Evolutionary conservation across 2,888 invertebrate species (phyloP), one percentile per base, ranked within the genome.

Genomic region (Drosophila eohydei): DNA sequence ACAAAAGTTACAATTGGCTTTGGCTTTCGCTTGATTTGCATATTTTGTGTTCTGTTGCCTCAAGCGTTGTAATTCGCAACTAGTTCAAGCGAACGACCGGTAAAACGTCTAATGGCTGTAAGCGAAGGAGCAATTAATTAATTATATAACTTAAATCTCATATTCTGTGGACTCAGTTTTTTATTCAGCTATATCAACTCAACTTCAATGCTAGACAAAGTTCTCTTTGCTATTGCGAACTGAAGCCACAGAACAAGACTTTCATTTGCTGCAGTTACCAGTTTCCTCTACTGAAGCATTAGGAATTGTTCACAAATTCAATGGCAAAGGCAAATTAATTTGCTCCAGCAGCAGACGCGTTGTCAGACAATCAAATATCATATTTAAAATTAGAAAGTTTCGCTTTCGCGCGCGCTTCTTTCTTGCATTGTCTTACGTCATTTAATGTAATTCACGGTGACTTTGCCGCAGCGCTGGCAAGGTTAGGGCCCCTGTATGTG

Each of bases 401-500:
- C 50, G 32, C 16, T 34, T 50, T 50, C 50, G 63, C 21, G 51
- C 26, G 32, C 26, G 21, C 43, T 16, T 40, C 14, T 36, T 63
- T 72, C 78, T 70, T 71, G 66, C 71, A 54, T 78, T 60, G 78
- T 63, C 72, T 80, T 71, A 80, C 81, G 78, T 79, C 81, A 80
- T 74, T 70, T 67, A 58, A 44, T 54, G 70, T 63, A 77, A 73
- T 59, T 77, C 64, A 57, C 80, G 64, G 44, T 72, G 78, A 78
- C 78, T 79, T 78, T 78, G 75, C 67, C 74, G 56, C 67, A 71
- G 56, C 38, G 58, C 28, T 65, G 44, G 67, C 70, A 73, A 77
- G 79, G 79, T 70, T 80, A 71, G 80, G 65, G 48, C 55, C 68
- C 65, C 64, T 64, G 71, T 78, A 82, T 83, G 83, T 83, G 83